Evolutionary conservation across 1,140 invertebrate genomes (phyloP), one percentile per base, ranked within the genome.

Genomic region (Adoxophyes honmai): DNA sequence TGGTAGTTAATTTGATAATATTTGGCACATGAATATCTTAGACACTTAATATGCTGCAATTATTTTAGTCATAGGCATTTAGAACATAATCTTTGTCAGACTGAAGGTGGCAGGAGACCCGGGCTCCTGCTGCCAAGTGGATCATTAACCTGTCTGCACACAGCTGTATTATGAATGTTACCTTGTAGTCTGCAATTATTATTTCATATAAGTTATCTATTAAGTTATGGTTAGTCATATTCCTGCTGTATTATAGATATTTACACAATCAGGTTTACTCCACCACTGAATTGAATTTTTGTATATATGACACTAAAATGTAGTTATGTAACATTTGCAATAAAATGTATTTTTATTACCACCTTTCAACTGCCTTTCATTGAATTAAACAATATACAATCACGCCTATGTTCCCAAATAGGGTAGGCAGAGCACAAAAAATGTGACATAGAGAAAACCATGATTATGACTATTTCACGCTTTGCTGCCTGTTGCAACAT

Each of bases 301-400:
- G 82, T 87, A 87, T 87, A 87, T 85, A 73, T 78, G 73, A 82
- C 82, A 79, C 73, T 83, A 73, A 81, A 81, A 78, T 77, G 72
- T 87, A 87, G 79, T 73, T 79, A 78, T 78, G 75, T 75, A 84
- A 70, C 77, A 82, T 86, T 84, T 79, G 84, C 81, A 87, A 86
- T 87, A 81, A 86, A 87, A 76, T 81, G 82, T 87, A 87, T 87
- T 87, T 86, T 87, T 87, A 87, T 81, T 87, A 87, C 42, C 82
- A 86, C 81, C 76, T 84, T 82, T 70, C 70, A 54, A 52, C 51
- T 8, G 33, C 63, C 62, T 67, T 72, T 73, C 60, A 62, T 68
- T 68, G n/a, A 59, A 57, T 21, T 9, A 42, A 28, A 28, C 21
- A n/a, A n/a, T n/a, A n/a, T n/a, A n/a, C n/a, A n/a, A n/a, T n/a